Evolutionary conservation across 1,140 invertebrate species (phyloP), one percentile per base, ranked within the genome.

Genomic region (Rhyacophila brunnea): DNA sequence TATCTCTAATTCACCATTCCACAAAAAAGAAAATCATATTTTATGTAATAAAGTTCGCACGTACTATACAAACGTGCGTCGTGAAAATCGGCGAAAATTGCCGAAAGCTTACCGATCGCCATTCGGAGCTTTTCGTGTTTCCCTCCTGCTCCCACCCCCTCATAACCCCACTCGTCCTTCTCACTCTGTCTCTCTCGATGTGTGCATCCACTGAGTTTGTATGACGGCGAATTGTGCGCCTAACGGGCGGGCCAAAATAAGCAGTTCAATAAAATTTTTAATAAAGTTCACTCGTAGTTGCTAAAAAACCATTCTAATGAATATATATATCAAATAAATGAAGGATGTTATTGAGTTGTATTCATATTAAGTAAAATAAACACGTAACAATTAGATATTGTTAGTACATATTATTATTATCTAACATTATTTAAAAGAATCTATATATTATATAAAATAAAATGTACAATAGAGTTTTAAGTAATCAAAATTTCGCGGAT

Each of bases 61-160:
- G 9, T 5, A 28, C 23, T 28, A 28, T 28, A 28, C 20, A 48
- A 20, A 13, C 20, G 19, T 2, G 1, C 28, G 10, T 35, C 36
- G 36, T 28, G 50, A 43, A 52, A 52, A 52, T 20, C 20, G 15
- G n/a, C 50, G 50, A 43, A 52, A 43, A 28, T 43, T 52, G 11
- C 50, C 50, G 50, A 52, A 43, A 18, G 50, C n/a, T 43, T 52
- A 52, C 50, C 50, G 50, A 52, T 52, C 38, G 50, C 50, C 18
- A 19, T 14, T 52, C 50, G 50, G 50, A 52, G 50, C 50, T 52
- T 52, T 52, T 23, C 50, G 50, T 15, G 9, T 28, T 28, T 28
- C 23, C 23, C 23, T 28, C 23, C 23, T 9, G 9, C 23, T 28
- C 9, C 36, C 38, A 14, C 36, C 48, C 36, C n/a, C 11, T 15